Base-by-base conservation (phyloP, 2,797 vertebrate species). In the Streptopelia turtur region DNA sequence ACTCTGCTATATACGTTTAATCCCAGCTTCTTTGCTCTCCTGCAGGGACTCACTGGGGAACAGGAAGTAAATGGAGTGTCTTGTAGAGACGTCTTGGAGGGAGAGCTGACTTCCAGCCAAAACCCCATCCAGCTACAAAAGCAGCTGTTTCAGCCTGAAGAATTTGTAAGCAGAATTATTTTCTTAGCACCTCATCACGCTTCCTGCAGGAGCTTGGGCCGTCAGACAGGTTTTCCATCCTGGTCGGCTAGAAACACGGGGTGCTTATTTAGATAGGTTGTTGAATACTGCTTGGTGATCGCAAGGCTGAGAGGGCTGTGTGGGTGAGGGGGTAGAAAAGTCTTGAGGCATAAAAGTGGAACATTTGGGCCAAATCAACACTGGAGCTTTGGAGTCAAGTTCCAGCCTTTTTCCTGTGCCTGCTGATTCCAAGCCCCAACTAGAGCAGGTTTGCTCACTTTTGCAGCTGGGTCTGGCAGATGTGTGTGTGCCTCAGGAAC, bases 181-280 rank as follows among this genome's bases (percentile, higher is more conserved):
- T 96, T 95, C 89, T 96, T 96, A 96, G 83, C 85, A 87, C 89
- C 89, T 97, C 96, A 95, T 97, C 79, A 79, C 66, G 65, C 64
- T 91, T 93, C 78, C 87, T 93, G 75, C 68, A 90, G 83, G 87
- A 96, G 81, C 83, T 89, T 49, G 84, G 76, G 76, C 83, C 82
- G 78, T 91, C 89, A 82, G 71, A 86, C 69, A 71, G 91, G 89
- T 94, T 95, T 94, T 96, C 93, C 6, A 0, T 89, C 49, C 78
- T 89, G 70, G 82, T 89, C 66, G 57, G 55, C 91, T 94, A 75
- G 83, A 96, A 94, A 90, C 60, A 53, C 0, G 14, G 83, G 52
- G 28, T 75, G 71, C 83, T 76, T 94, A 69, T 92, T 96, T 90
- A 70, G 89, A 35, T 52, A 82, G 72, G 33, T 47, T 47, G 68